These are phyloP conservation scores for Heterotis niloticus DNA, from an alignment of 2,113 vertebrate genomes.

Conservation along the genomic window DNA sequence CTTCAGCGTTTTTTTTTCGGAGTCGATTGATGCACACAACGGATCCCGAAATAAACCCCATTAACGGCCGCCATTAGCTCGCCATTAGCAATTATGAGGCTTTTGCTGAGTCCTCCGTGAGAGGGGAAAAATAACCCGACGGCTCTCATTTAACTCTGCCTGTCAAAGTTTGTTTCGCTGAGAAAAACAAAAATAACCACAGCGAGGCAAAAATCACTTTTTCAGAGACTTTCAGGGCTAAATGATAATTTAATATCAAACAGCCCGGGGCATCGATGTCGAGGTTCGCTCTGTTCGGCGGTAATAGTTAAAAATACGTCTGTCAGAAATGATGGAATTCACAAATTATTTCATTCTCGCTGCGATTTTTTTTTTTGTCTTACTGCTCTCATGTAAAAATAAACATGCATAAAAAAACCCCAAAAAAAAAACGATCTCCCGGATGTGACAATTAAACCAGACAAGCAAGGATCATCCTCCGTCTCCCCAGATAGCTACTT, in stretches of 20 bases:
- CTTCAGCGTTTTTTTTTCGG: slow-evolving; percentile 16
- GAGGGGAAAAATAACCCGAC: neutral
- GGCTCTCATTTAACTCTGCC: neutral
- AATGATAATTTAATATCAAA: slow-evolving; percentile 4
- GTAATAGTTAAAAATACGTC: slow-evolving; percentile 1
- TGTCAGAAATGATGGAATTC: neutral
- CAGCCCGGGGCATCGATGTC: neutral
- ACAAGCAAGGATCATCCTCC: neutral
- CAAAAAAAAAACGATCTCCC: neutral
- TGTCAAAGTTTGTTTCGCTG: slow-evolving; percentile 5
- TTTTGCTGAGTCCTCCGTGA: slow-evolving; percentile 36
- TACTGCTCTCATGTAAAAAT: neutral
- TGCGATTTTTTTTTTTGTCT: neutral
- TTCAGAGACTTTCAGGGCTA: neutral
- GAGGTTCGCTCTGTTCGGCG: neutral
- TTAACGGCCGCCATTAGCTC: slow-evolving; percentile 45
- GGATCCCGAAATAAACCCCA: slow-evolving; percentile 42
- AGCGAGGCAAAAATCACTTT: slow-evolving; percentile 1
- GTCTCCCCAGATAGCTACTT: neutral
- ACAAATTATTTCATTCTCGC: neutral
- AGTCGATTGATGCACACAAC: slow-evolving; percentile 38
- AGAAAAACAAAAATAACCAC: slow-evolving; percentile 5
- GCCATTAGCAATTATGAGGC: slow-evolving; percentile 38
- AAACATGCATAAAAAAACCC: neutral
- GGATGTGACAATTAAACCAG: neutral